phyloP scores from a whole-genome alignment of 1,140 invertebrate genomes.

The Grapholita molesta region DNA sequence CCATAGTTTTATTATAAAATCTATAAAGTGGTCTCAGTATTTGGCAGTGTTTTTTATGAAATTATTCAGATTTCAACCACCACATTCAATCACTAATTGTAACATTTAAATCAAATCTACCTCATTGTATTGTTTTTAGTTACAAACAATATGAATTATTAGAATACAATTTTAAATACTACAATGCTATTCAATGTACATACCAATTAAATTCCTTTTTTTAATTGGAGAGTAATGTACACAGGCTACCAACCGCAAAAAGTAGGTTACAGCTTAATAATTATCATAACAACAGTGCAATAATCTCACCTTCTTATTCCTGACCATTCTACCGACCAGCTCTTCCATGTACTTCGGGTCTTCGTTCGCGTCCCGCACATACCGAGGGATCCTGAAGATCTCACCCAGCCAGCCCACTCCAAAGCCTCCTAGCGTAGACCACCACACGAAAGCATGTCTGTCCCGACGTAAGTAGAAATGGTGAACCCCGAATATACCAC shows the following conservation, averaged over 20 bases:
- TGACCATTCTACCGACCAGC: slow-evolving; percentile 81
- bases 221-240: neutral
- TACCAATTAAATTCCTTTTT: neutral
- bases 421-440: slow-evolving; percentile 91
- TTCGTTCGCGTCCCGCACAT: slow-evolving; percentile 93
- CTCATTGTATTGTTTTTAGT: no score
- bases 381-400: slow-evolving; percentile 90
- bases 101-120: no score
- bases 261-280: slow-evolving; percentile 13
- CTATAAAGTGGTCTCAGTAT: no score
- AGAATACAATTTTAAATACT: no score
- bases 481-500: slow-evolving; percentile 92
- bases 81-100: no score
- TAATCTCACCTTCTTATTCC: slow-evolving; percentile 81
- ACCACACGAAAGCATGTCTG: slow-evolving; percentile 94
- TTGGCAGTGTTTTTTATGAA: no score
- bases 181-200: no score
- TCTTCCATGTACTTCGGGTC: slow-evolving; percentile 84
- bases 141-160: no score
- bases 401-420: slow-evolving; percentile 93
- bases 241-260: neutral
- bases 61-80: no score
- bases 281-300: slow-evolving; percentile 8
- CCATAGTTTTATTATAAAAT: no score
- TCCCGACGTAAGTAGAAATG: slow-evolving; percentile 94